A percentile compares a stretch with the other conserved stretches of the same genome.
Conservation (phyloP, 2,797 vertebrate genomes). For the Mastacembelus armatus region DNA sequence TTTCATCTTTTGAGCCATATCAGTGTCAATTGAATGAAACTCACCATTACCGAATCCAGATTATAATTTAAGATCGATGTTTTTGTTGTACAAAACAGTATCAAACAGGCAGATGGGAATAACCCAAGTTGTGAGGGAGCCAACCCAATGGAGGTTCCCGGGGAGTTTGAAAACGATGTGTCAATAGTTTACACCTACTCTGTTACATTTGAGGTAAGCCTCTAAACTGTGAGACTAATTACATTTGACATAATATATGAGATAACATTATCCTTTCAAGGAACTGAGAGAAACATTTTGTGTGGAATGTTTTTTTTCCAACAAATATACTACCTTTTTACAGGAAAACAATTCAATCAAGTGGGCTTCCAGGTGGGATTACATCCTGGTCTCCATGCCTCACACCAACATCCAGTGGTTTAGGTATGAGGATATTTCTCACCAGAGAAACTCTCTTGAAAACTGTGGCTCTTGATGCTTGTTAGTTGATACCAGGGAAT, state of each 20-base stretch:
- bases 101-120: slow-evolving; percentile 83
- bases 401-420: slow-evolving; percentile 95
- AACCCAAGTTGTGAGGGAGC: slow-evolving; percentile 80
- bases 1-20: neutral
- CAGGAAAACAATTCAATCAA: slow-evolving; percentile 88
- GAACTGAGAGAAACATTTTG: too few relatives aligned
- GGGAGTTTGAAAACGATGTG: slow-evolving; percentile 77
- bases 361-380: slow-evolving; percentile 94
- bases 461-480: neutral
- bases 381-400: slow-evolving; percentile 92
- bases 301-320: neutral
- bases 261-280: too few relatives aligned
- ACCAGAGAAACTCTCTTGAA: neutral
- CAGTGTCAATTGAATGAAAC: neutral
- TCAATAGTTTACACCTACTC: slow-evolving; percentile 89
- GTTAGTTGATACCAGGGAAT: neutral
- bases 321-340: slow-evolving; percentile 16
- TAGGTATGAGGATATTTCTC: slow-evolving; percentile 80
- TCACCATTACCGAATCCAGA: too few relatives aligned
- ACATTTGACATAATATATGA: too few relatives aligned
- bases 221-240: neutral
- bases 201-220: slow-evolving; percentile 87
- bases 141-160: slow-evolving; percentile 88
- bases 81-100: slow-evolving; percentile 79
- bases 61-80: too few relatives aligned